phyloP scores from a whole-genome alignment of 2,113 vertebrate genomes.

The Shinisaurus crocodilurus region DNA sequence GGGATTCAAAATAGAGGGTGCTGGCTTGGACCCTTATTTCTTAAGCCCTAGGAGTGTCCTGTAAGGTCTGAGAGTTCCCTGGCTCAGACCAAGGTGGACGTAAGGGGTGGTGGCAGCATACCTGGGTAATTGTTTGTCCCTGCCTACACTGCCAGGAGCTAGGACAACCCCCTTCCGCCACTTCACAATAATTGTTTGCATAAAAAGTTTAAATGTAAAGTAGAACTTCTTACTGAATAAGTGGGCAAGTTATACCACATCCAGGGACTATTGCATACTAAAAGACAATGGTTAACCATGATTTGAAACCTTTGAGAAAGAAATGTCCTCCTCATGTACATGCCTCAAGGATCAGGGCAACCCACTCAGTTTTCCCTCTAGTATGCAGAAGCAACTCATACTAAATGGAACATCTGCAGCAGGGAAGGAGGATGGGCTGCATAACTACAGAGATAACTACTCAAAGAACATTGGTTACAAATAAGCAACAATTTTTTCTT shows the following conservation, averaged over 20 bases:
- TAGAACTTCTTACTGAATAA: not conserved
- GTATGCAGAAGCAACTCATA: not conserved
- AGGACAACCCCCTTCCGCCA: too few relatives aligned
- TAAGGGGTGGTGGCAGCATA: too few relatives aligned
- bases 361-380: not conserved
- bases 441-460: not conserved
- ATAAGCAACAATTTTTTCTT: not conserved
- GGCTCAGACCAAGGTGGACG: too few relatives aligned
- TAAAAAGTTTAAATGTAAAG: not conserved
- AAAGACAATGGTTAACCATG: not conserved
- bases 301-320: not conserved
- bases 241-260: not conserved
- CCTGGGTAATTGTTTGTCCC: too few relatives aligned
- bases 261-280: not conserved
- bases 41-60: too few relatives aligned
- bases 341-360: not conserved
- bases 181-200: not conserved
- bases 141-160: too few relatives aligned
- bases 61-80: too few relatives aligned
- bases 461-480: not conserved
- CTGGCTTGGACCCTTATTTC: too few relatives aligned
- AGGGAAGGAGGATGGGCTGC: not conserved
- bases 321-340: not conserved
- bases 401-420: not conserved
- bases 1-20: too few relatives aligned